Evolutionary conservation across 2,888 invertebrate genomes (phyloP).

Genomic region (Deladenus siricidicola): DNA sequence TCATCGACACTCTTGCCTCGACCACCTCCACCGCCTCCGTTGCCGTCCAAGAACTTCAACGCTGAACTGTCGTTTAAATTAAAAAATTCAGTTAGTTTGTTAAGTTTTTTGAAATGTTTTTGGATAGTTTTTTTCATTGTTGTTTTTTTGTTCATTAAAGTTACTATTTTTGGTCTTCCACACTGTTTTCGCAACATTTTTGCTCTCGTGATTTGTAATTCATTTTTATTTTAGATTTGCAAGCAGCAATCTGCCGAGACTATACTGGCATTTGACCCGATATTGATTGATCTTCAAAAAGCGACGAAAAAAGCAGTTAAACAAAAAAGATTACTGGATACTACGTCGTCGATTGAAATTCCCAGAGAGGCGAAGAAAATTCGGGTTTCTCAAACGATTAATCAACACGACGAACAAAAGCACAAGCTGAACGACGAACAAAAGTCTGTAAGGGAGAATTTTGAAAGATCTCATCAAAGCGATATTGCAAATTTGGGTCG

Average conservation of each 20-base stretch:
- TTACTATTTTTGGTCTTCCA: too few species aligned
- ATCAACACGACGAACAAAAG: too few species aligned
- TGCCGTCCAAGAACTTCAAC: background rate
- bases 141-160: background rate
- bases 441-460: background rate
- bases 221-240: too few species aligned
- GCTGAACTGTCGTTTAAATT: background rate
- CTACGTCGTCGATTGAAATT: background rate
- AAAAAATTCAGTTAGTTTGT: background rate
- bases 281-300: conserved; percentile 18
- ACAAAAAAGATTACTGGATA: conserved; percentile 2
- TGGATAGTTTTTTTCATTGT: too few species aligned
- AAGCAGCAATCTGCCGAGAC: too few species aligned
- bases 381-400: too few species aligned
- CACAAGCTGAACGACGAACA: background rate
- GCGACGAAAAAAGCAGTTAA: background rate
- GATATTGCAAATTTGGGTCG: background rate
- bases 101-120: too few species aligned
- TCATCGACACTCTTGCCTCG: background rate
- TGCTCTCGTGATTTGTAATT: too few species aligned
- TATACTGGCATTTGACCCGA: conserved; percentile 21
- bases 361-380: background rate
- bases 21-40: conserved; percentile 4
- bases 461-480: background rate
- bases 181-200: too few species aligned